Evolutionary conservation across 2,797 vertebrate species (phyloP), one percentile per base, ranked within the genome.

Genomic region (Tokudaia muenninki): DNA sequence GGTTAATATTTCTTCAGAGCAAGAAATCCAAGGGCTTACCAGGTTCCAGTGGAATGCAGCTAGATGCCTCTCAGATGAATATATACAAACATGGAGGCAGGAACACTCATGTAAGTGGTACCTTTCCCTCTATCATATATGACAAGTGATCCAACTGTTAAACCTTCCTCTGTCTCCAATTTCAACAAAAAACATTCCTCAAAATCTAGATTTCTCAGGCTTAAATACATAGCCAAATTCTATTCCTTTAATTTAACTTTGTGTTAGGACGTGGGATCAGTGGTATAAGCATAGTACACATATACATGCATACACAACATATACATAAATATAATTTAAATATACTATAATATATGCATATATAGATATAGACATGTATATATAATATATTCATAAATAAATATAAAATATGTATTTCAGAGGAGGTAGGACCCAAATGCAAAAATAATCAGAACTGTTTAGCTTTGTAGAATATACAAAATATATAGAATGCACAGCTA

Each of bases 131-230:
- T 82, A 44, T 6, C 55, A 92, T 1, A 78, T n/a, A 5, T 19
- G 61, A 41, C 67, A 83, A 77, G 24, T 47, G 16, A 89, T 22
- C 89, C 16, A 88, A 75, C 3, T 22, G 34, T 37, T 57, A 75
- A 90, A n/a, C 8, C 29, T 87, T 80, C 88, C 63, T 90, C 31
- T 65, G 91, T 14, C 2, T 82, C 63, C 55, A 75, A 72, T 34
- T 59, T 31, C 70, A 47, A 13, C 93, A 88, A 77, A 94, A 93
- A 96, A 96, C 87, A 65, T 65, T 91, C 17, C 67, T 91, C 63
- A 90, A 90, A 82, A 86, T 57, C 78, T 91, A 72, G 0, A 89
- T 14, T 47, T 70, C 87, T 84, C 91, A 96, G 31, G 41, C 12
- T 52, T 82, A 92, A 84, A 79, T 29, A 87, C 78, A 14, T 50